These are phyloP conservation scores for Hippocampus kuda DNA, from an alignment of 2,797 vertebrate genomes.

Conservation along the genomic window DNA sequence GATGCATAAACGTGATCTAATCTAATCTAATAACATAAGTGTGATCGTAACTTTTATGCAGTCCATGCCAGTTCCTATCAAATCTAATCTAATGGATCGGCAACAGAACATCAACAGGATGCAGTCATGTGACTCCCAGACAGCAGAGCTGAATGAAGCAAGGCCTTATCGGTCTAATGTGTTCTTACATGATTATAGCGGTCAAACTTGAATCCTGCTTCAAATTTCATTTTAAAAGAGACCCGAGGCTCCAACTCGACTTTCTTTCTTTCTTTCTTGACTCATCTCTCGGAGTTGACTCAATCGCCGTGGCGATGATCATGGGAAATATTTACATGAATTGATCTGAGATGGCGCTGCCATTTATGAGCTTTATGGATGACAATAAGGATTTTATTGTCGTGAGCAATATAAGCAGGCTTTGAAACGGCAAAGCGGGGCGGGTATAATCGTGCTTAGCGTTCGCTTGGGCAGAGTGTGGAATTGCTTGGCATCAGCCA, in stretches of 20 bases:
- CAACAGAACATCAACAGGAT: slow-evolving; percentile 2
- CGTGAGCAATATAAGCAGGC: not conserved
- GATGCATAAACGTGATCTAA: not conserved
- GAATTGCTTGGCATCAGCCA: not conserved
- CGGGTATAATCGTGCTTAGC: not conserved
- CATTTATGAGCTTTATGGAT: not conserved
- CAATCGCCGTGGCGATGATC: not conserved
- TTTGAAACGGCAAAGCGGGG: not conserved
- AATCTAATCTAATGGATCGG: slow-evolving; percentile 7
- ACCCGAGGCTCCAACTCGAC: slow-evolving; percentile 1
- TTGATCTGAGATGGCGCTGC: slow-evolving; percentile 1
- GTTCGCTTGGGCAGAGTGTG: not conserved
- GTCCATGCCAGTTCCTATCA: not conserved
- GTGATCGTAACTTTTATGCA: slow-evolving; percentile 5
- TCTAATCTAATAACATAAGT: not conserved
- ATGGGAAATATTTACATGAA: slow-evolving; percentile 3
- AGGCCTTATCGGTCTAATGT: slow-evolving; percentile 1
- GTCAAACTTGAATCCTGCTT: slow-evolving; percentile 8
- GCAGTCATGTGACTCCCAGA: slow-evolving; percentile 2
- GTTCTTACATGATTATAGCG: slow-evolving; percentile 4
- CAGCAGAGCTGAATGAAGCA: slow-evolving; percentile 4
- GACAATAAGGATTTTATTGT: slow-evolving; percentile 11
- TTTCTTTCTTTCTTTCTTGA: not conserved
- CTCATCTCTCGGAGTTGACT: slow-evolving; percentile 9
- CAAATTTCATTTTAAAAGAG: slow-evolving; percentile 17